Evolutionary conservation across 2,113 vertebrate genomes (phyloP).

Genomic region (Apodemus sylvaticus): DNA sequence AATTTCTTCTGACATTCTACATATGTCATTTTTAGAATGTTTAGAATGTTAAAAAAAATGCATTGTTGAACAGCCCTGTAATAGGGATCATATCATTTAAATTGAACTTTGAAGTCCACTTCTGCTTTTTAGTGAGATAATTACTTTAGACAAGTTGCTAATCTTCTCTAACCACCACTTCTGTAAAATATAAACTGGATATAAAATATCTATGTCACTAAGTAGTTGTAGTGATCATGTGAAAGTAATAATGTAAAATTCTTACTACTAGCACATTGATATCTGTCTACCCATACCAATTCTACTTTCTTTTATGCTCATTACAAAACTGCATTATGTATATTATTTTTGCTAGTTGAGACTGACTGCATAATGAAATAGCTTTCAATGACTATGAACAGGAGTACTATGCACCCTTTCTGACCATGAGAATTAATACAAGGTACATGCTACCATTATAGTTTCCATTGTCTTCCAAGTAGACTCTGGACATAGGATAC

Average conservation of each 20-base stretch:
- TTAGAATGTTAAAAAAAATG: background rate
- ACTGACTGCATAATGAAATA: background rate
- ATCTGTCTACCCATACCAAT: background rate
- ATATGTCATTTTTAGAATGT: background rate
- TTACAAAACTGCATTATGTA: background rate
- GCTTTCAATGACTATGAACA: background rate
- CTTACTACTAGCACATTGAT: background rate
- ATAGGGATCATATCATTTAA: background rate
- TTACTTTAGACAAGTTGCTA: constrained; percentile 46
- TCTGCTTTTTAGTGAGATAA: constrained; percentile 41
- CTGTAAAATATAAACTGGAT: background rate
- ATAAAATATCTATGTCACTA: background rate
- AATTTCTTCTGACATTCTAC: background rate
- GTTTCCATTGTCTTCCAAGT: background rate
- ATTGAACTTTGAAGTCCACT: constrained; percentile 21
- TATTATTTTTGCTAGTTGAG: background rate
- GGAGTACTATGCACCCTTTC: background rate
- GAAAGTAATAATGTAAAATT: background rate
- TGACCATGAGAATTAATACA: background rate
- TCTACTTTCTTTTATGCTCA: background rate
- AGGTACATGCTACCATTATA: background rate
- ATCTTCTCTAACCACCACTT: constrained; percentile 34
- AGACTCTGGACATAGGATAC: background rate
- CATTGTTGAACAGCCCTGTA: background rate
- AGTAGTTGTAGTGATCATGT: background rate